These are phyloP conservation scores for Cerceris rybyensis DNA, from an alignment of 2,888 invertebrate species.

Conservation along the genomic window DNA sequence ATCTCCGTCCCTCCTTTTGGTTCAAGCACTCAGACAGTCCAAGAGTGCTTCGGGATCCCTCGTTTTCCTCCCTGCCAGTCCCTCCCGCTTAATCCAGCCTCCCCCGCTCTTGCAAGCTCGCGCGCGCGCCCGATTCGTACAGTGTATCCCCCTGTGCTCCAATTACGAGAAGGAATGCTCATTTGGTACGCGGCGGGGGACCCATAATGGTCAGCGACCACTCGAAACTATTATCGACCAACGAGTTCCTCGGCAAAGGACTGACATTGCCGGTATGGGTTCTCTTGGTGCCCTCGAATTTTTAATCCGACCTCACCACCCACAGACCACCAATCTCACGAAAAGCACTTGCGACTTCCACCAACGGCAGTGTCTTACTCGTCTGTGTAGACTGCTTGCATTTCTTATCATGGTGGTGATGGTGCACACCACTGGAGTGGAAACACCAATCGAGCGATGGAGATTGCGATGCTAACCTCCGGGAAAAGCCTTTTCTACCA, in stretches of 20 bases:
- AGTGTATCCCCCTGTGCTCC: slow-evolving; percentile 72
- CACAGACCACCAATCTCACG: slow-evolving; percentile 62
- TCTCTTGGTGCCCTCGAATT: slow-evolving; percentile 54
- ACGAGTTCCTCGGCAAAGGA: slow-evolving; percentile 12
- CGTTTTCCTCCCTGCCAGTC: slow-evolving; percentile 53
- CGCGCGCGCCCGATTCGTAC: slow-evolving; percentile 39
- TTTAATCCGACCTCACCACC: slow-evolving; percentile 63
- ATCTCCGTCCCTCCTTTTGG: slow-evolving; percentile 53
- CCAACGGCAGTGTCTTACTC: slow-evolving; percentile 33
- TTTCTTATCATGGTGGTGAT: slow-evolving; percentile 59
- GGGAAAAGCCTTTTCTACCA: slow-evolving; percentile 64
- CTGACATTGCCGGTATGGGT: neutral
- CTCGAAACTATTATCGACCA: slow-evolving; percentile 77
- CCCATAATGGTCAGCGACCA: slow-evolving; percentile 76
- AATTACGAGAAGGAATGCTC: slow-evolving; percentile 79
- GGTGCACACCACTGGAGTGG: slow-evolving; percentile 63
- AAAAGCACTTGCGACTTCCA: slow-evolving; percentile 64
- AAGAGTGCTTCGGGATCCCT: slow-evolving; percentile 70
- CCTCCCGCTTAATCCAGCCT: slow-evolving; percentile 24
- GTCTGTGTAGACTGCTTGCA: slow-evolving; percentile 55
- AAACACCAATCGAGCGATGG: slow-evolving; percentile 70
- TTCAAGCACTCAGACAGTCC: slow-evolving; percentile 70
- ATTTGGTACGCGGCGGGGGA: slow-evolving; percentile 75
- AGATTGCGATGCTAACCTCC: slow-evolving; percentile 68
- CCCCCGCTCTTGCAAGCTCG: slow-evolving; percentile 13